Evolutionary conservation across 2,797 vertebrate genomes (phyloP).

Genomic region (Thamnophis elegans): DNA sequence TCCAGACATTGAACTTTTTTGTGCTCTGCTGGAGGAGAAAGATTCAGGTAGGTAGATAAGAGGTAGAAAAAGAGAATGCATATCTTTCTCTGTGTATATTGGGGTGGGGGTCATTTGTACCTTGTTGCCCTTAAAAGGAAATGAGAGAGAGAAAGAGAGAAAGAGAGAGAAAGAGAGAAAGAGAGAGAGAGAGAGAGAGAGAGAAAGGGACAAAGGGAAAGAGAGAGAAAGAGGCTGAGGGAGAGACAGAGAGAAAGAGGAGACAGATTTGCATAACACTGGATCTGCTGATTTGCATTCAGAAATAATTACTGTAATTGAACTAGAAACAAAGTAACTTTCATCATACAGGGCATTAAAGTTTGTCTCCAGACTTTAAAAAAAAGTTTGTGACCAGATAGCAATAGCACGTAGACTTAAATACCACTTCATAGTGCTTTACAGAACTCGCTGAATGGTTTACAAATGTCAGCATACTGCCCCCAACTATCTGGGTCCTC

Average conservation of each 20-base stretch:
- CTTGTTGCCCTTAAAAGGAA: not conserved
- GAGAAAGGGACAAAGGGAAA: not conserved
- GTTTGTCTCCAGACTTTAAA: not conserved
- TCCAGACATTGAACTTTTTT: too few species aligned
- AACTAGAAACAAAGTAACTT: not conserved
- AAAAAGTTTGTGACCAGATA: not conserved
- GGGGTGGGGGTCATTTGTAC: not conserved
- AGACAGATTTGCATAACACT: not conserved
- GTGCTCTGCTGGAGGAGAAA: not conserved
- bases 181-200: not conserved
- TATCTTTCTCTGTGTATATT: not conserved
- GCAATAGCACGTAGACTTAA: not conserved
- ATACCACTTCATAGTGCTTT: not conserved
- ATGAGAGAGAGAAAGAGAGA: not conserved
- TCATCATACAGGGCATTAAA: not conserved
- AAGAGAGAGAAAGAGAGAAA: not conserved
- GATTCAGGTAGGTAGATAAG: not conserved
- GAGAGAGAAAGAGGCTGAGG: not conserved
- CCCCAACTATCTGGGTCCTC: not conserved
- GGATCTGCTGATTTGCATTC: not conserved
- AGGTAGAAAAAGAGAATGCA: not conserved
- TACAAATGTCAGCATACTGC: not conserved
- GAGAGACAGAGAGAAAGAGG: not conserved
- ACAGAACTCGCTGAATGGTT: not conserved
- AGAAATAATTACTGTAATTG: not conserved